phyloP scores from a whole-genome alignment of 1,140 invertebrate genomes.

The Drosophila punjabiensis region DNA sequence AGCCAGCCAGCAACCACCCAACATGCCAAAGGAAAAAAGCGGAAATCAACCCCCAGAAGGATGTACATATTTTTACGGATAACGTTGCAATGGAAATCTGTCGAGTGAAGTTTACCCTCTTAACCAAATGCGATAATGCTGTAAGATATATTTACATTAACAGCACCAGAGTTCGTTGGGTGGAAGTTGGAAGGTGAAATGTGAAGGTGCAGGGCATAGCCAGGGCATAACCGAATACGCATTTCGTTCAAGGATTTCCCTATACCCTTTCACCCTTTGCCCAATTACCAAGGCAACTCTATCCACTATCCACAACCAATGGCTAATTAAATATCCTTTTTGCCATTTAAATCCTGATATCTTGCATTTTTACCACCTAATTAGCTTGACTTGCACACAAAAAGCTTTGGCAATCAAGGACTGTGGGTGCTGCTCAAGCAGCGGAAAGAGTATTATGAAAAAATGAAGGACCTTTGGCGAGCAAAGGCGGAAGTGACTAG shows the following conservation, averaged over 20 bases:
- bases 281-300: conserved; percentile 9
- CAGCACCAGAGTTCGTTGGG: conserved; percentile 5
- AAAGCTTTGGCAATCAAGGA: conserved; percentile 69
- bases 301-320: neutral
- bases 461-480: conserved; percentile 28
- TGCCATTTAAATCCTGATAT: conserved; percentile 7
- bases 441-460: conserved; percentile 52
- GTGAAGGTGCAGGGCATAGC: neutral
- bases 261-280: too few species aligned
- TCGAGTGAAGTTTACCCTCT: conserved; percentile 57
- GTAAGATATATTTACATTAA: conserved; percentile 47
- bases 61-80: conserved; percentile 42
- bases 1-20: neutral
- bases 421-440: conserved; percentile 42
- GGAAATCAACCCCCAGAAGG: conserved; percentile 57
- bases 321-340: conserved; percentile 16
- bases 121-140: conserved; percentile 47
- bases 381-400: conserved; percentile 42
- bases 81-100: conserved; percentile 65
- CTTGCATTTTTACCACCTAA: conserved; percentile 19
- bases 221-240: conserved; percentile 5
- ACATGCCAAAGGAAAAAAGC: conserved; percentile 14
- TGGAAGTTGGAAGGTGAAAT: conserved; percentile 34
- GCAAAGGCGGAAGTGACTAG: conserved; percentile 69
- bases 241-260: too few species aligned